phyloP scores from a whole-genome alignment of 2,888 invertebrate genomes.

The Mythimna vitellina region DNA sequence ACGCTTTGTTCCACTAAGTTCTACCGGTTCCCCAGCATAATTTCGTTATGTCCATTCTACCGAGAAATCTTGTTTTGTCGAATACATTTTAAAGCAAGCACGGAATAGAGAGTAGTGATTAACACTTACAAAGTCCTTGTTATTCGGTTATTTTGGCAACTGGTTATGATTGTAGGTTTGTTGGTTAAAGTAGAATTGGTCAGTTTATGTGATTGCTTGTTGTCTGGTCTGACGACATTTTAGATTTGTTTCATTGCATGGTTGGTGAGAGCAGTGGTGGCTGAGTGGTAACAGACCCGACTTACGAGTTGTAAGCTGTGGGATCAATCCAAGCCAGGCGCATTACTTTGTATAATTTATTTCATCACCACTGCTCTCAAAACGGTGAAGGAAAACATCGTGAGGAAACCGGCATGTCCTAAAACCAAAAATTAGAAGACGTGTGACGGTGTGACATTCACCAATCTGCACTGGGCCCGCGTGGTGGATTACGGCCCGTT shows the following conservation, averaged over 20 bases:
- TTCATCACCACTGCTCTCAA: no score
- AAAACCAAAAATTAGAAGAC: no score
- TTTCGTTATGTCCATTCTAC: conserved; percentile 82
- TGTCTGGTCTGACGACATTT: neutral
- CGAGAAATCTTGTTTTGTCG: conserved; percentile 77
- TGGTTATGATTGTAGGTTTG: conserved; percentile 28
- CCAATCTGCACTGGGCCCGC: no score
- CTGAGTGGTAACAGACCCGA: no score
- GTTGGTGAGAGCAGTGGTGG: no score
- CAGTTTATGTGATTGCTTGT: conserved; percentile 23
- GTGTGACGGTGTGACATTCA: no score
- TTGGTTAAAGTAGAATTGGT: conserved; percentile 27
- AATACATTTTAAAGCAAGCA: conserved; percentile 71
- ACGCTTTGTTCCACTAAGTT: conserved; percentile 67
- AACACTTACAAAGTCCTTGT: conserved; percentile 53
- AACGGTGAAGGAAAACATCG: no score
- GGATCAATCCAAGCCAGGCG: no score
- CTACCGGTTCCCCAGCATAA: conserved; percentile 77
- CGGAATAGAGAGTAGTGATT: conserved; percentile 62
- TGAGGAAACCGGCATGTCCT: no score
- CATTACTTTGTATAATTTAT: no score
- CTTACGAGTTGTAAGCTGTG: no score
- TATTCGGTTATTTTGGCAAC: conserved; percentile 47
- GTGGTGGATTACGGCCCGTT: no score
- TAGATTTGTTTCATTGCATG: neutral